phyloP scores from a whole-genome alignment of 2,888 invertebrate species.

The Lampropteryx suffumata region DNA sequence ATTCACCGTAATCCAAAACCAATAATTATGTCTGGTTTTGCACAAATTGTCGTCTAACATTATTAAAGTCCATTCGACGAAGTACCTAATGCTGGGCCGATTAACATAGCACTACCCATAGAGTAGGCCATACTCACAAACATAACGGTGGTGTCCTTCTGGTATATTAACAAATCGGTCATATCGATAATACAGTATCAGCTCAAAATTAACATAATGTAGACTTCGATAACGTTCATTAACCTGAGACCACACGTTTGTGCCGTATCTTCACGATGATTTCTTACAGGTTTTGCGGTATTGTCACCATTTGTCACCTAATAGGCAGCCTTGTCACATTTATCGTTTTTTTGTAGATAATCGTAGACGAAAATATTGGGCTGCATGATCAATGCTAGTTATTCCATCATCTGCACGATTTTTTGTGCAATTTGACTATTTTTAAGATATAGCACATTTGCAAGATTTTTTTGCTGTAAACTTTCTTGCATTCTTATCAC shows the following conservation, averaged over 20 bases:
- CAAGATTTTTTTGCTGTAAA: constrained; percentile 56
- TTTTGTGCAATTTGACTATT: constrained; percentile 52
- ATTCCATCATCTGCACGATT: constrained; percentile 57
- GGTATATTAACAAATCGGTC: constrained; percentile 74
- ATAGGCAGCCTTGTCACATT: constrained; percentile 28
- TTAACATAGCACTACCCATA: constrained; percentile 52
- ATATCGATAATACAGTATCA: constrained; percentile 60
- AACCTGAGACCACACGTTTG: constrained; percentile 80
- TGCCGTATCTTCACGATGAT: constrained; percentile 66
- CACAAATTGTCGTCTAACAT: constrained; percentile 27
- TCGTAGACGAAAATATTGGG: constrained; percentile 31
- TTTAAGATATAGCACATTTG: constrained; percentile 38
- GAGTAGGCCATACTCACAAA: constrained; percentile 54
- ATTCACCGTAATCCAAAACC: constrained; percentile 47
- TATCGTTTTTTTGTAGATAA: constrained; percentile 34
- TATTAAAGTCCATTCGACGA: constrained; percentile 33
- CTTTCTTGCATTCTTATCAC: constrained; percentile 59
- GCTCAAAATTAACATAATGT: constrained; percentile 74
- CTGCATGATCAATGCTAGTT: constrained; percentile 52
- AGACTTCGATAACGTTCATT: constrained; percentile 74
- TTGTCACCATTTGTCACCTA: constrained; percentile 33
- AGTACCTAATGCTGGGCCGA: constrained; percentile 61
- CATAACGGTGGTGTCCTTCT: constrained; percentile 66
- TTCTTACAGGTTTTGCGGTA: constrained; percentile 71
- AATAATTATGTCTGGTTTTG: no score